Evolutionary conservation across 2,888 invertebrate species (phyloP).

Genomic region (Tubulanus polymorphus): DNA sequence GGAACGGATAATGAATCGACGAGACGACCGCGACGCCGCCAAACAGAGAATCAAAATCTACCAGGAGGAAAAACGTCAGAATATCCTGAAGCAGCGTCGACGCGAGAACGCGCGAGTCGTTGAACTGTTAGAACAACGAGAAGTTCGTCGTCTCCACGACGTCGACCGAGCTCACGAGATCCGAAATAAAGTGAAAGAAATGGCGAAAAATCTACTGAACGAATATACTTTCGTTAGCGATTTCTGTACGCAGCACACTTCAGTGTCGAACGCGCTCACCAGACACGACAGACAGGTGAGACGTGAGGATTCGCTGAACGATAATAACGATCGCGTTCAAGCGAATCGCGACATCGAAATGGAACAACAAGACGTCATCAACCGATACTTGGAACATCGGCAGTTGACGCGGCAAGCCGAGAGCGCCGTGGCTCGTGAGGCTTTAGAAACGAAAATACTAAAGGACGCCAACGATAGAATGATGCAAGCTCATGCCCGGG

Average conservation of each 20-base stretch:
- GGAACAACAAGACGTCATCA: conserved; percentile 43
- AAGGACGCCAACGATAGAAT: conserved; percentile 45
- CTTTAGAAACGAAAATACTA: conserved; percentile 41
- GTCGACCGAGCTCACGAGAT: conserved; percentile 34
- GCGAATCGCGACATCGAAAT: conserved; percentile 25
- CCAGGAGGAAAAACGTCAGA: conserved; percentile 37
- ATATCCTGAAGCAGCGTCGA: conserved; percentile 32
- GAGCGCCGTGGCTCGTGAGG: conserved; percentile 37
- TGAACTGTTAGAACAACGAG: conserved; percentile 35
- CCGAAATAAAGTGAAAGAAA: conserved; percentile 27
- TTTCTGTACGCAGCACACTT: conserved; percentile 49
- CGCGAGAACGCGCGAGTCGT: conserved; percentile 31
- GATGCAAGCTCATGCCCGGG: conserved; percentile 36
- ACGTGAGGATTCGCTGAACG: conserved; percentile 30
- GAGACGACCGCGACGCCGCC: conserved; percentile 39
- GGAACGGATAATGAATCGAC: conserved; percentile 38
- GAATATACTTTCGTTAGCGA: conserved; percentile 43
- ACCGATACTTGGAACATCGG: conserved; percentile 46
- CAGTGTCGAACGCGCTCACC: conserved; percentile 49
- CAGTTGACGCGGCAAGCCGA: conserved; percentile 47
- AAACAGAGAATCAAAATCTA: conserved; percentile 38
- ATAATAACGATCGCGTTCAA: conserved; percentile 25
- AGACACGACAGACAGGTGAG: conserved; percentile 43
- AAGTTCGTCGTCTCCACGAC: conserved; percentile 33
- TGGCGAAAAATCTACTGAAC: conserved; percentile 26